Percentiles rank a stretch among this genome's conserved stretches.
These are phyloP conservation scores for Merops nubicus DNA, from an alignment of 2,113 vertebrate genomes.

Conservation along the genomic window DNA sequence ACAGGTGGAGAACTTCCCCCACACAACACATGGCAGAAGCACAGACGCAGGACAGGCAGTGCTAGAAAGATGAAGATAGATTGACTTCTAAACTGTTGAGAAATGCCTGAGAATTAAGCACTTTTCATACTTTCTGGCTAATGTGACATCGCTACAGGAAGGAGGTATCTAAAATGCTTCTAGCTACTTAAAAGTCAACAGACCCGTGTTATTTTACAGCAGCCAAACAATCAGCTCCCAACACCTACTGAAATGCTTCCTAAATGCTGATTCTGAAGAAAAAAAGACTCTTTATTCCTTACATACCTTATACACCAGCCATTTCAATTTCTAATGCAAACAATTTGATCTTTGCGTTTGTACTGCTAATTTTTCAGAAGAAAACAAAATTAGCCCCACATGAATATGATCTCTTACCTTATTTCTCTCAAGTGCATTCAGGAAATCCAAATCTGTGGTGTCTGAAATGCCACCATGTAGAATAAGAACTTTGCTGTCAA, in stretches of 20 bases:
- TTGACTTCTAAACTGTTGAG: background rate
- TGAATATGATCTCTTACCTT: slow-evolving; percentile 79
- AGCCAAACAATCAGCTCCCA: background rate
- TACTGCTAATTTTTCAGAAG: background rate
- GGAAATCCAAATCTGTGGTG: slow-evolving; percentile 88
- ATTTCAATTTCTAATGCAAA: background rate
- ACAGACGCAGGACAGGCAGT: background rate
- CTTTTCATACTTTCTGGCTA: background rate
- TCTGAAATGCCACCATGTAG: slow-evolving; percentile 95
- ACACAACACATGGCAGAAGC: background rate
- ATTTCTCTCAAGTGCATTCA: slow-evolving; percentile 83
- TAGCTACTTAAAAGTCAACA: background rate
- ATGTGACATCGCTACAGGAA: background rate
- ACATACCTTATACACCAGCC: background rate
- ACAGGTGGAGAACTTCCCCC: background rate
- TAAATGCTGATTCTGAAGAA: background rate
- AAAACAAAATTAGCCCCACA: background rate
- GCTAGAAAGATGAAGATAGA: background rate
- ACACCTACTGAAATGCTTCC: background rate
- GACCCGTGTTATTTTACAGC: background rate
- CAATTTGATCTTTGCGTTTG: background rate
- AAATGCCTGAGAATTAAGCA: background rate
- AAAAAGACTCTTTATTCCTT: background rate
- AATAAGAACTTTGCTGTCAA: slow-evolving; percentile 91
- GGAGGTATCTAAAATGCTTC: background rate